A percentile compares a stretch with the other conserved stretches of the same genome.
Evolutionary conservation across 1,140 invertebrate species (phyloP).

Genomic region (Euura saliciscinereae): DNA sequence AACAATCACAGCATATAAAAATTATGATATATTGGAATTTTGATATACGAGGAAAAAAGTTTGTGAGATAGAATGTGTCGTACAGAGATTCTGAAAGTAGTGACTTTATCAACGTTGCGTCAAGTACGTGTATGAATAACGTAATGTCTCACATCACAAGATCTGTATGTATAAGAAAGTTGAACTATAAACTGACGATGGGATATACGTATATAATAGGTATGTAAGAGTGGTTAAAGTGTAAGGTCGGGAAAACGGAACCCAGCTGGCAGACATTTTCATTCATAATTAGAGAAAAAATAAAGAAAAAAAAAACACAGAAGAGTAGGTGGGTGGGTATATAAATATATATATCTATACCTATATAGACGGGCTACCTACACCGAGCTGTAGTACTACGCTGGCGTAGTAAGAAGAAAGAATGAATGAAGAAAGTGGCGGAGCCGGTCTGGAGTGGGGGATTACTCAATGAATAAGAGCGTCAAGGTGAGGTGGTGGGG

Average conservation of each 20-base stretch:
- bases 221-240: background rate
- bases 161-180: background rate
- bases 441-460: constrained; percentile 27
- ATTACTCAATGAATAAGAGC: constrained; percentile 59
- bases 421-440: constrained; percentile 62
- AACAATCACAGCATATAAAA: too few relatives aligned
- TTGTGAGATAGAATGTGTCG: too few relatives aligned
- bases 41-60: too few relatives aligned
- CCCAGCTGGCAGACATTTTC: constrained; percentile 45
- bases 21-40: too few relatives aligned
- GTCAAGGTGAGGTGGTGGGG: constrained; percentile 24
- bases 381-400: constrained; percentile 39
- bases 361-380: background rate
- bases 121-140: too few relatives aligned
- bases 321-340: constrained; percentile 6
- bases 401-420: constrained; percentile 59
- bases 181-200: background rate
- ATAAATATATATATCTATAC: background rate
- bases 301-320: background rate
- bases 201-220: background rate
- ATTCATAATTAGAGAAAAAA: constrained; percentile 60
- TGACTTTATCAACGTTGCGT: too few relatives aligned
- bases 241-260: background rate
- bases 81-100: too few relatives aligned
- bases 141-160: background rate